phyloP scores from a whole-genome alignment of 2,888 invertebrate genomes.

The Oeneis ivallda region DNA sequence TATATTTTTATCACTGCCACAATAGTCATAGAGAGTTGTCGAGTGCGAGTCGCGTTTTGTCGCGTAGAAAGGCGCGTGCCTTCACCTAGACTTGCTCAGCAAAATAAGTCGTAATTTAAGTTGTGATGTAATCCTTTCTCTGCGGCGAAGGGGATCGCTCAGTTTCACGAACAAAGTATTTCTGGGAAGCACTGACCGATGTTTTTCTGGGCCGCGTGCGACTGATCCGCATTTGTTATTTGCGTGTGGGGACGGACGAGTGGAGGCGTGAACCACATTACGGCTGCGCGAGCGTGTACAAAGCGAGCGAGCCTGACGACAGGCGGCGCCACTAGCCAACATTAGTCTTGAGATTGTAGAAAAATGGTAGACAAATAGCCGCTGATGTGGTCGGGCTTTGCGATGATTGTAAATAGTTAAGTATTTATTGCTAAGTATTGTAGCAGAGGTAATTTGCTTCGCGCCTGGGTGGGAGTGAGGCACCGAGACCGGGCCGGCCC shows the following conservation, averaged over 20 bases:
- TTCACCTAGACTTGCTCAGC: conserved; percentile 51
- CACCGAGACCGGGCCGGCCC: conserved; percentile 10
- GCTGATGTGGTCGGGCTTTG: conserved; percentile 41
- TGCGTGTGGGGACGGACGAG: conserved; percentile 36
- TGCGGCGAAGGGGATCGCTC: too few relatives aligned
- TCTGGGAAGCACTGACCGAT: too few relatives aligned
- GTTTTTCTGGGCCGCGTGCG: too few relatives aligned
- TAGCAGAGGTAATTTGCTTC: conserved; percentile 67
- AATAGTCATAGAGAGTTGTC: conserved; percentile 55
- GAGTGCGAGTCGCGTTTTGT: conserved; percentile 20
- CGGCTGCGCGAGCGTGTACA: conserved; percentile 53
- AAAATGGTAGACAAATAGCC: conserved; percentile 43
- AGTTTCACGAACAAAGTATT: too few relatives aligned
- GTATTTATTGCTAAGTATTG: conserved; percentile 74
- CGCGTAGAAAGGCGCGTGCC: conserved; percentile 35
- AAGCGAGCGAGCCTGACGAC: conserved; percentile 31
- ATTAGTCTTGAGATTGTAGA: conserved; percentile 36
- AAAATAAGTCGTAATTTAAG: conserved; percentile 43
- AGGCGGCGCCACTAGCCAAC: conserved; percentile 29
- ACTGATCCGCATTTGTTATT: conserved; percentile 27
- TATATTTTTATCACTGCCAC: conserved; percentile 79
- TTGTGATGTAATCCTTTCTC: too few relatives aligned
- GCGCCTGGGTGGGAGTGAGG: conserved; percentile 56
- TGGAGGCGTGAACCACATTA: conserved; percentile 77
- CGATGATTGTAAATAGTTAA: conserved; percentile 69